Evolutionary conservation across 2,113 vertebrate species (phyloP).

Genomic region (Mormyrus lacerda): DNA sequence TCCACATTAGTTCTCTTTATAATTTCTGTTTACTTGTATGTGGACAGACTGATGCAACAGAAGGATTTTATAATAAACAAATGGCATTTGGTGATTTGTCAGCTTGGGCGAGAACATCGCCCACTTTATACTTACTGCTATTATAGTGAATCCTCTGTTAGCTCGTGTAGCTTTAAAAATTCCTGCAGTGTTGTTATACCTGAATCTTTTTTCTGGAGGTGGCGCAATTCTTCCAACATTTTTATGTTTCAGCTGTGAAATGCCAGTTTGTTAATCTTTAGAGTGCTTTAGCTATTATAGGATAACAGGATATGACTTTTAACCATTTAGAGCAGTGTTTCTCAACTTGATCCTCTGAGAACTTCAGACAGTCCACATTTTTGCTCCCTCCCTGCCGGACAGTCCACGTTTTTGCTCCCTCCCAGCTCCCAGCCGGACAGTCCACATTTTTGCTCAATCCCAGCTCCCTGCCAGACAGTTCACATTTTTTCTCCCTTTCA

Average conservation of each 20-base stretch:
- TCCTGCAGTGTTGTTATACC: background rate
- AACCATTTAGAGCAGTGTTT: background rate
- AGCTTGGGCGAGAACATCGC: background rate
- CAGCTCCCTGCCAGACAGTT: background rate
- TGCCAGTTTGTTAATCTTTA: background rate
- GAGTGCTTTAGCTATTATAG: background rate
- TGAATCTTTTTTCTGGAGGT: background rate
- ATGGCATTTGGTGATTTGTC: background rate
- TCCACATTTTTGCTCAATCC: too few relatives aligned
- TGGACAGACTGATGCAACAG: background rate
- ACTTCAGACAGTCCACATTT: background rate
- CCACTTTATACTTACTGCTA: background rate
- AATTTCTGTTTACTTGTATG: background rate
- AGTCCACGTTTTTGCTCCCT: background rate
- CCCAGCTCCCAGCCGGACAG: background rate
- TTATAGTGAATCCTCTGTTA: background rate
- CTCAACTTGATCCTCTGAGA: background rate
- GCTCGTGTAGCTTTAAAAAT: background rate
- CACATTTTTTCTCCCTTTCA: background rate
- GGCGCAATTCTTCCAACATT: background rate
- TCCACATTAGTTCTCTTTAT: background rate
- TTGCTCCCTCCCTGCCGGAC: background rate
- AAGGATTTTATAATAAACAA: background rate
- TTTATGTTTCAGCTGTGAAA: background rate
- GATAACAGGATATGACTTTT: background rate